Percentiles rank a stretch among this genome's conserved stretches.
phyloP scores from a whole-genome alignment of 2,888 invertebrate genomes.

The Peribatodes rhomboidaria region DNA sequence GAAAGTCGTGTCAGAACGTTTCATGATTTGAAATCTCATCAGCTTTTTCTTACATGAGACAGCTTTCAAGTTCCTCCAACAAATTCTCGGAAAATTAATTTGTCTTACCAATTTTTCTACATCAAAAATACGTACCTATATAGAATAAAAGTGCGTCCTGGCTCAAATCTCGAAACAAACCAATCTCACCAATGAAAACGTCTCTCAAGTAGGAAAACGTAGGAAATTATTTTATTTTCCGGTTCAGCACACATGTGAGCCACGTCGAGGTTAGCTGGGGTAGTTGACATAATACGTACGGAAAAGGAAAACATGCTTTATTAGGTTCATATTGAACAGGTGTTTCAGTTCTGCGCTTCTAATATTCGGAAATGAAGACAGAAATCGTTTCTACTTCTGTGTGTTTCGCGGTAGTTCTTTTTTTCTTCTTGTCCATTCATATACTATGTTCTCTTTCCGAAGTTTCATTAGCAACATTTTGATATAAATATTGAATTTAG shows the following conservation, averaged over 20 bases:
- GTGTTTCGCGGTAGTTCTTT: too few relatives aligned
- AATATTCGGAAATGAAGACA: background rate
- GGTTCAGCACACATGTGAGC: slow-evolving; percentile 19
- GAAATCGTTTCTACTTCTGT: background rate
- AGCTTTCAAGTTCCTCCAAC: background rate
- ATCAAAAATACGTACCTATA: background rate
- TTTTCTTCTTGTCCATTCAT: too few relatives aligned
- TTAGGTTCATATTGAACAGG: slow-evolving; percentile 7
- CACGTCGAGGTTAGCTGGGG: slow-evolving; percentile 3
- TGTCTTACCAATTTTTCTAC: background rate
- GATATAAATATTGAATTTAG: too few relatives aligned
- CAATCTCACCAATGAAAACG: slow-evolving; percentile 1
- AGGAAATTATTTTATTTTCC: slow-evolving; percentile 20
- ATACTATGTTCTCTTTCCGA: too few relatives aligned
- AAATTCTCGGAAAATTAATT: background rate
- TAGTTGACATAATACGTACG: background rate
- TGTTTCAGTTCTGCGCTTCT: background rate
- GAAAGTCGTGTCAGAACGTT: too few relatives aligned
- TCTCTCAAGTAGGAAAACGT: slow-evolving; percentile 1
- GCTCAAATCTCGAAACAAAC: slow-evolving; percentile 16
- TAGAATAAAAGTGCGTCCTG: slow-evolving; percentile 1
- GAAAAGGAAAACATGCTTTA: background rate
- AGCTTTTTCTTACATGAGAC: background rate
- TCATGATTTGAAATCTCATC: too few relatives aligned
- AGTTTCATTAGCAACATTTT: too few relatives aligned